Conservation (phyloP, 2,888 invertebrate species). For the Acleris emargana region DNA sequence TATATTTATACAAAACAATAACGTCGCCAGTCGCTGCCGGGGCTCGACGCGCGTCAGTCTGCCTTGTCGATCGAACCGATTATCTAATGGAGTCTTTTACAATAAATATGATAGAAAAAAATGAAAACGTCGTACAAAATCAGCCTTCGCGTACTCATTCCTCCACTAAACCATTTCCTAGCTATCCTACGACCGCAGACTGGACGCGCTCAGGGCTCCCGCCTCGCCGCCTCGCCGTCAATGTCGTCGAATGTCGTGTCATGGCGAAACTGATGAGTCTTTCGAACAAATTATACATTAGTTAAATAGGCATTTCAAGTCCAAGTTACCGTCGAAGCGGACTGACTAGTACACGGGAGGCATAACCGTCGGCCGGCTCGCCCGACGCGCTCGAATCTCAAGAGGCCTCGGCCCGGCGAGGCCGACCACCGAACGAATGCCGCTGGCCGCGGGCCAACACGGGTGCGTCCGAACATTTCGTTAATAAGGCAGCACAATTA, state of each 20-base stretch:
- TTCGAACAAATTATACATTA: constrained; percentile 11
- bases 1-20: constrained; percentile 54
- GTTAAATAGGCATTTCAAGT: constrained; percentile 35
- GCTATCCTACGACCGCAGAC: constrained; percentile 43
- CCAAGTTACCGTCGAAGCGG: constrained; percentile 49
- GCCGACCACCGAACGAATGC: not conserved
- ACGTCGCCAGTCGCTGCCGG: constrained; percentile 23
- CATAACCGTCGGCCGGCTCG: not conserved
- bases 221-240: not conserved
- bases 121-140: constrained; percentile 63
- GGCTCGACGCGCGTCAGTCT: constrained; percentile 25
- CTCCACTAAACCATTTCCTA: constrained; percentile 62
- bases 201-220: not conserved
- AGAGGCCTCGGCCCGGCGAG: not conserved
- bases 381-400: constrained; percentile 10
- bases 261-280: constrained; percentile 18
- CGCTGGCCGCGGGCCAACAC: not conserved
- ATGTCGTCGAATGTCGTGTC: constrained; percentile 15
- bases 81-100: constrained; percentile 30
- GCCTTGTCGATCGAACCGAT: constrained; percentile 31
- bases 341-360: constrained; percentile 55
- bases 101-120: constrained; percentile 44
- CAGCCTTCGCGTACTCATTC: constrained; percentile 70
- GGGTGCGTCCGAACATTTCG: not conserved
- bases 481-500: constrained; percentile 8